A percentile compares a stretch with the other conserved stretches of the same genome.
These are phyloP conservation scores for Hormaphis cornu DNA, from an alignment of 1,140 invertebrate species.

Conservation along the genomic window DNA sequence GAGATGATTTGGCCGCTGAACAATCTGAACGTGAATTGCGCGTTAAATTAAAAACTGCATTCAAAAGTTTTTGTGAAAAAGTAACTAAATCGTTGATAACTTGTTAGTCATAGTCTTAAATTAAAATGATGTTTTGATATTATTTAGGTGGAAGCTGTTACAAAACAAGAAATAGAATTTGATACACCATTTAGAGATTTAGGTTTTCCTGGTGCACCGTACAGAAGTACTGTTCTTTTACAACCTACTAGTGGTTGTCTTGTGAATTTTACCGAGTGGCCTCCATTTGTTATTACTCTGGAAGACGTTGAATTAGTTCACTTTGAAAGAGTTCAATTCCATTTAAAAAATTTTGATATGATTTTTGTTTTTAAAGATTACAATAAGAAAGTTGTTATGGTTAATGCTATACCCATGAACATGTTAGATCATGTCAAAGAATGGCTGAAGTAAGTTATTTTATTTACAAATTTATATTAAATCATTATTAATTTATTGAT, in stretches of 20 bases:
- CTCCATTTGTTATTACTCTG: conserved; percentile 94
- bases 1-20: conserved; percentile 96
- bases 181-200: conserved; percentile 96
- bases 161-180: conserved; percentile 95
- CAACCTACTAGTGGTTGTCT: conserved; percentile 95
- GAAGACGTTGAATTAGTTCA: conserved; percentile 97
- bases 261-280: conserved; percentile 97
- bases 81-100: conserved; percentile 40
- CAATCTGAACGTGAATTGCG: conserved; percentile 94
- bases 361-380: conserved; percentile 99
- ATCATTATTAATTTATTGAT: no score
- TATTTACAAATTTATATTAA: no score
- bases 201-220: conserved; percentile 96
- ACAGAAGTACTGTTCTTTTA: conserved; percentile 86
- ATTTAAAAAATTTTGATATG: conserved; percentile 99
- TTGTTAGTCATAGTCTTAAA: background rate
- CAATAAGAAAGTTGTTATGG: conserved; percentile 82
- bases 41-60: conserved; percentile 92
- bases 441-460: conserved; percentile 80
- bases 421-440: conserved; percentile 98
- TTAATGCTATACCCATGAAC: conserved; percentile 97
- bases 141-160: conserved; percentile 76
- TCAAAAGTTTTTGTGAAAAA: conserved; percentile 97
- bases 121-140: background rate
- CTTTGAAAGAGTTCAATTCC: conserved; percentile 97